Evolutionary conservation across 1,140 invertebrate species (phyloP).

Genomic region (Plectrocnemia conspersa): DNA sequence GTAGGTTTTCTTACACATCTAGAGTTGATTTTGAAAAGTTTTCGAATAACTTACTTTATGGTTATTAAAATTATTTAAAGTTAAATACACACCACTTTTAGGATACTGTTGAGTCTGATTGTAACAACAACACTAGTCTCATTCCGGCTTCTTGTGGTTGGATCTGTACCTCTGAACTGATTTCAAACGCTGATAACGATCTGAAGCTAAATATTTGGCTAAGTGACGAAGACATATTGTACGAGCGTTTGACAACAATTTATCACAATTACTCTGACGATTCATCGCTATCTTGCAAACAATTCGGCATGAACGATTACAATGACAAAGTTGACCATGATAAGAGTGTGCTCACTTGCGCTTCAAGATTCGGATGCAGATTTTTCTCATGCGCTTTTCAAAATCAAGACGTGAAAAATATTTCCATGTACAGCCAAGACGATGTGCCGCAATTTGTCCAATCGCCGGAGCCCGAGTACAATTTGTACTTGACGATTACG

Average conservation of each 20-base stretch:
- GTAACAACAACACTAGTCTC: no score
- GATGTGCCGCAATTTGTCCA: no score
- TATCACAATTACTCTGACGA: background rate
- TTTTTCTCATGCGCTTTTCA: constrained; percentile 18
- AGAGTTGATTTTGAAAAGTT: no score
- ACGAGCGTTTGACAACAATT: background rate
- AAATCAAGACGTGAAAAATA: background rate
- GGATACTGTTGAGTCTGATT: no score
- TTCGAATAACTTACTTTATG: no score
- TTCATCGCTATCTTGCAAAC: background rate
- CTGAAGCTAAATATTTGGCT: background rate
- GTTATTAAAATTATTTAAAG: no score
- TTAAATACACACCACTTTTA: no score
- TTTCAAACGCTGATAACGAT: background rate
- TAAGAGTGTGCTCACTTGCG: background rate
- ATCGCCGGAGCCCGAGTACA: constrained; percentile 5
- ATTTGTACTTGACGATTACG: constrained; percentile 52
- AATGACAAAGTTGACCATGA: background rate
- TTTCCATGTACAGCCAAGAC: no score
- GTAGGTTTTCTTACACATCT: no score
- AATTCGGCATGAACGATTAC: constrained; percentile 7
- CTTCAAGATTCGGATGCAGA: constrained; percentile 6
- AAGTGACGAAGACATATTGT: background rate
- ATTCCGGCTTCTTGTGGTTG: constrained; percentile 20
- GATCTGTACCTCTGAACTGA: constrained; percentile 24